A percentile compares a stretch with the other conserved stretches of the same genome.
These are phyloP conservation scores for Megathymus violae DNA, from an alignment of 1,140 invertebrate genomes.

Conservation along the genomic window DNA sequence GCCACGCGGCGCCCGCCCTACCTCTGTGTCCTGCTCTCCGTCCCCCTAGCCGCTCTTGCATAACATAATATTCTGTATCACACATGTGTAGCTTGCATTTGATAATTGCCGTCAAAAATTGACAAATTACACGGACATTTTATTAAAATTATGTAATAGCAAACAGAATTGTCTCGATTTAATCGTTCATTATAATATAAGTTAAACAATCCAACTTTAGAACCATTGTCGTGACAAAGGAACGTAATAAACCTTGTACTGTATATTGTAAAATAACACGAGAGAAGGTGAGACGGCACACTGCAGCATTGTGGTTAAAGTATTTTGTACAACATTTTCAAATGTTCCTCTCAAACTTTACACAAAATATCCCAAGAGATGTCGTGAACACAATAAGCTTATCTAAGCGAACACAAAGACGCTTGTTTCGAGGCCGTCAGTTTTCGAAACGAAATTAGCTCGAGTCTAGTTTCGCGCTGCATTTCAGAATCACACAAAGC, in stretches of 20 bases:
- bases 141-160: too few relatives aligned
- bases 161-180: too few relatives aligned
- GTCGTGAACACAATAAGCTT: background rate
- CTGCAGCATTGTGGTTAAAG: background rate
- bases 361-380: background rate
- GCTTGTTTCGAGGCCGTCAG: slow-evolving; percentile 1
- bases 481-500: slow-evolving; percentile 1
- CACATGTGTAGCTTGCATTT: slow-evolving; percentile 2
- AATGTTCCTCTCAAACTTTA: background rate
- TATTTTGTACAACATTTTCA: background rate
- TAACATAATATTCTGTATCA: slow-evolving; percentile 58
- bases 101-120: too few relatives aligned
- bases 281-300: background rate
- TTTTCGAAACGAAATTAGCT: slow-evolving; percentile 3
- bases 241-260: too few relatives aligned
- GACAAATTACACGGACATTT: too few relatives aligned
- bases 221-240: too few relatives aligned
- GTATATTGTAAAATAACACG: background rate
- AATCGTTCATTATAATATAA: too few relatives aligned
- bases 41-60: slow-evolving; percentile 46
- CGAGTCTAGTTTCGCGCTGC: background rate
- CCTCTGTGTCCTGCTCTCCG: background rate
- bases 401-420: slow-evolving; percentile 4
- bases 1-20: slow-evolving; percentile 2
- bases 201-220: too few relatives aligned